Evolutionary conservation across 2,888 invertebrate genomes (phyloP).

Genomic region (Ophioninae sp.): DNA sequence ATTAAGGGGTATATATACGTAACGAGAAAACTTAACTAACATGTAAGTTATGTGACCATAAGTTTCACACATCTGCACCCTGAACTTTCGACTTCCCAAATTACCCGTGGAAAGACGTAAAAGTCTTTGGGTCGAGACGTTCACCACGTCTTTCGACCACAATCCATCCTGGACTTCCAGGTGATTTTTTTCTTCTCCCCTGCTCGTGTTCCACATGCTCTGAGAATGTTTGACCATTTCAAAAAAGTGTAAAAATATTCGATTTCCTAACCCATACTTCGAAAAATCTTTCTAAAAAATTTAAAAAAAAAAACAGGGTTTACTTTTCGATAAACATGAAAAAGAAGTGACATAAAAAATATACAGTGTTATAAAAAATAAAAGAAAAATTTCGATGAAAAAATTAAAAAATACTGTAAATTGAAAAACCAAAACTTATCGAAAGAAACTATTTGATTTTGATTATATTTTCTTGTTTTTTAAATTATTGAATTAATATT

Average conservation of each 20-base stretch:
- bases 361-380: constrained; percentile 6
- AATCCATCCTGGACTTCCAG: constrained; percentile 12
- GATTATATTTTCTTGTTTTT: no score
- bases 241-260: constrained; percentile 26
- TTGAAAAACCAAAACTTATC: no score
- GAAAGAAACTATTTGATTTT: no score
- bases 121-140: constrained; percentile 44
- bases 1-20: constrained; percentile 7
- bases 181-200: constrained; percentile 1
- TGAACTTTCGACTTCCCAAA: constrained; percentile 8
- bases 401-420: no score
- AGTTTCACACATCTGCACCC: constrained; percentile 38
- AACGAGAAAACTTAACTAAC: constrained; percentile 55
- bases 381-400: no score
- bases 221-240: constrained; percentile 23
- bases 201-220: constrained; percentile 17
- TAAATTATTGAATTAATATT: no score
- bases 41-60: constrained; percentile 55
- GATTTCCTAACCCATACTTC: constrained; percentile 5
- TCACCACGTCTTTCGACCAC: constrained; percentile 47
- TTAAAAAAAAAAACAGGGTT: not conserved
- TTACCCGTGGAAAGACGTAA: constrained; percentile 13
- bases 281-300: not conserved
- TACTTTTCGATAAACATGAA: no score
- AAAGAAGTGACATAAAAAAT: not conserved